Base-by-base conservation (phyloP, 2,888 invertebrate species). In the Trissolcus brochymenae region DNA sequence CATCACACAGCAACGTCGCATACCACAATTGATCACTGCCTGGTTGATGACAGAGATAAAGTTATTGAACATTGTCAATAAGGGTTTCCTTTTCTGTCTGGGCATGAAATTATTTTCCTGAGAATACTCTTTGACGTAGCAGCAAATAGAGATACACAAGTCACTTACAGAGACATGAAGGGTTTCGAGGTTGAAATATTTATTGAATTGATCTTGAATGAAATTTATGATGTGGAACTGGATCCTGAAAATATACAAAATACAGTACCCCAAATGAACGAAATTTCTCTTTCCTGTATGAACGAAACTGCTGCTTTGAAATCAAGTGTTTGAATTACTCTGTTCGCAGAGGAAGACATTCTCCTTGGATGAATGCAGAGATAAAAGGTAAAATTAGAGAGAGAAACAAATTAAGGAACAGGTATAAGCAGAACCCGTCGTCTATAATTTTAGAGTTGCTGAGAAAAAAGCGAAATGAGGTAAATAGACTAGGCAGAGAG, bases 331-430 rank as follows among this genome's bases (percentile, higher is more conserved):
- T n/a, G n/a, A n/a, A n/a, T n/a, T n/a, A n/a, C 0, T 65, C 65
- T 9, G 54, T 9, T 6, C 59, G 65, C 1, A 14, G 13, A 1
- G 1, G 14, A 11, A 53, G 21, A 49, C 49, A 16, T n/a, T 13
- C 50, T 1, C 65, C 65, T 3, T 73, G 73, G 65, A 17, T 73
- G 29, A 59, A 35, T 1, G 11, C 1, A 6, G 21, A 25, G 1
- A 71, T 62, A 4, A 1, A 9, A 2, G n/a, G 2, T 9, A 43
- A 21, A 25, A 62, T 56, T 4, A 17, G 9, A 2, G 51, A 61
- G 29, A 14, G 53, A 29, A 19, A 70, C n/a, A 62, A 71, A 49
- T 16, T 71, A 11, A 29, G 71, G 4, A 29, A 64, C 14, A 11
- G 1, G 0, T 66, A 50, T 41, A 40, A 17, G 41, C 2, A 35